These are phyloP conservation scores for Vesta saturnalis DNA, from an alignment of 2,888 invertebrate species.

Conservation along the genomic window DNA sequence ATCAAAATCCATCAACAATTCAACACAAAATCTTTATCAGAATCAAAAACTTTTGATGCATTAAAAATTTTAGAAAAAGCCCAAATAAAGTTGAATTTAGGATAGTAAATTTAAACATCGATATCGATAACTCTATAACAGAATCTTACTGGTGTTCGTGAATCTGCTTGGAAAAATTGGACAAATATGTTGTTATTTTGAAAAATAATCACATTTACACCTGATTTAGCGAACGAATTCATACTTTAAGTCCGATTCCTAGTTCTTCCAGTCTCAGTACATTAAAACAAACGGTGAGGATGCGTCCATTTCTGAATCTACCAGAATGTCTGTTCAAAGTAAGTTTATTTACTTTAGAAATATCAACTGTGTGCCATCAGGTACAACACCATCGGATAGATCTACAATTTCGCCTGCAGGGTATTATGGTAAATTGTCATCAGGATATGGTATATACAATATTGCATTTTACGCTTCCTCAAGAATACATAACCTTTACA, in stretches of 20 bases:
- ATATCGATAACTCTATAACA: slow-evolving; percentile 69
- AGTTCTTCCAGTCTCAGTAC: slow-evolving; percentile 77
- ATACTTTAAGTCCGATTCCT: slow-evolving; percentile 88
- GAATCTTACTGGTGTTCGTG: slow-evolving; percentile 88
- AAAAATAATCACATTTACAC: slow-evolving; percentile 39
- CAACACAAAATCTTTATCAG: slow-evolving; percentile 73
- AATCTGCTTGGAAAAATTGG: slow-evolving; percentile 71
- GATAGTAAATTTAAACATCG: slow-evolving; percentile 55
- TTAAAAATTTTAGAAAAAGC: slow-evolving; percentile 58
- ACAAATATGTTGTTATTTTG: slow-evolving; percentile 59
- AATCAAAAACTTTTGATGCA: slow-evolving; percentile 75
- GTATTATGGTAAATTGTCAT: slow-evolving; percentile 69
- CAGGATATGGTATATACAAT: slow-evolving; percentile 81
- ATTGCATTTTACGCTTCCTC: slow-evolving; percentile 69
- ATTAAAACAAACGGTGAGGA: slow-evolving; percentile 51
- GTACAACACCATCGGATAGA: slow-evolving; percentile 66
- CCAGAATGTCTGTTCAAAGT: slow-evolving; percentile 69
- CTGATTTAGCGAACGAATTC: slow-evolving; percentile 76
- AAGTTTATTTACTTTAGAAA: no score
- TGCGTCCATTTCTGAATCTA: slow-evolving; percentile 64
- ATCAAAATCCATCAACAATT: slow-evolving; percentile 61
- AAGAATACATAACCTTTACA: slow-evolving; percentile 69
- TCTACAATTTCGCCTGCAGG: slow-evolving; percentile 66
- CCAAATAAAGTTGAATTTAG: slow-evolving; percentile 40
- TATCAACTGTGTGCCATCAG: no score